phyloP scores from a whole-genome alignment of 2,888 invertebrate genomes.

The Celastrina argiolus region DNA sequence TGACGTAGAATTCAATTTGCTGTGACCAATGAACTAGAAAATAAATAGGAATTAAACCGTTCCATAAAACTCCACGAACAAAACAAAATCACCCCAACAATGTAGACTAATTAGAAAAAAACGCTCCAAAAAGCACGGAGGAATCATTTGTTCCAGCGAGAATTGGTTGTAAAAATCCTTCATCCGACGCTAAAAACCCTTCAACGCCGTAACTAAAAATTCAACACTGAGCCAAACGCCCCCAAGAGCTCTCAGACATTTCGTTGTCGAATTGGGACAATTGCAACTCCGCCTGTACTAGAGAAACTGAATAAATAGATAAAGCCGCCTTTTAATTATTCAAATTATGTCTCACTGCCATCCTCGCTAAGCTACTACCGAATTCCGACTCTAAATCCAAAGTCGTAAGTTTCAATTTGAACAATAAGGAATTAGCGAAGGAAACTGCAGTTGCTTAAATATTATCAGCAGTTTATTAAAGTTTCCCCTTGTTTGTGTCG shows the following conservation, averaged over 20 bases:
- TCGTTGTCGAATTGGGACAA: conserved; percentile 36
- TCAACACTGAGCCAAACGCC: conserved; percentile 32
- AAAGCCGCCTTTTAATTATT: conserved; percentile 27
- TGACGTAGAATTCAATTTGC: not conserved
- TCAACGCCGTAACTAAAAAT: conserved; percentile 29
- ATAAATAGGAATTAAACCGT: not conserved
- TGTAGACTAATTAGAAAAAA: conserved; percentile 20
- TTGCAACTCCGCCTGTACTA: conserved; percentile 33
- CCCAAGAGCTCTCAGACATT: conserved; percentile 35
- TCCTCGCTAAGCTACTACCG: conserved; percentile 3
- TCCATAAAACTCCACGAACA: conserved; percentile 30
- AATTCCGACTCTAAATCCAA: conserved; percentile 11
- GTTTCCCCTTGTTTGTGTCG: conserved; percentile 19
- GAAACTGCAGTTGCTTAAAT: conserved; percentile 20
- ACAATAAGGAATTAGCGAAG: not conserved
- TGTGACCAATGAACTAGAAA: not conserved
- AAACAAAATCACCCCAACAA: conserved; percentile 19
- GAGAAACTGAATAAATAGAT: conserved; percentile 31
- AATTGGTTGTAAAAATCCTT: conserved; percentile 26
- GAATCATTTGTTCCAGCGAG: conserved; percentile 22
- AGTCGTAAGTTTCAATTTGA: not conserved
- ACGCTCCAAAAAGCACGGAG: conserved; percentile 17
- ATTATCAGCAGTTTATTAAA: conserved; percentile 21
- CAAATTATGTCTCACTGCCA: conserved; percentile 24
- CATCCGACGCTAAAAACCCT: conserved; percentile 23